Percentiles rank a stretch among this genome's conserved stretches.
phyloP scores from a whole-genome alignment of 1,140 invertebrate species.

The Metopolophium dirhodum region DNA sequence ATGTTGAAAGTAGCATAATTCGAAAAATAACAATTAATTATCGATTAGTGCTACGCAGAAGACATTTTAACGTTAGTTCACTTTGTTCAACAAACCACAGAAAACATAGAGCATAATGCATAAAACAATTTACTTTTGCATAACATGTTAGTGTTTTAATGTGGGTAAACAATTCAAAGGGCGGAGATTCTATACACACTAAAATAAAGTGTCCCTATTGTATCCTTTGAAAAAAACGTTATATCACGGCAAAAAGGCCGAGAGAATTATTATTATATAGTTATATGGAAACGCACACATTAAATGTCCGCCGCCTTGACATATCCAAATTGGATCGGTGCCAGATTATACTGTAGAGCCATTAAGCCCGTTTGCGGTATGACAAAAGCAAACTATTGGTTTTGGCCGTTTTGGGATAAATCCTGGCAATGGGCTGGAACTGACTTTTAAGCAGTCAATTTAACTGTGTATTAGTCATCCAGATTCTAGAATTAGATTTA shows the following conservation, averaged over 20 bases:
- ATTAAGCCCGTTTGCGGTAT: conserved; percentile 27
- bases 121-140: no score
- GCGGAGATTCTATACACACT: not conserved
- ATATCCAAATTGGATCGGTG: conserved; percentile 19
- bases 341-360: conserved; percentile 14
- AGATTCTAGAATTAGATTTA: not conserved
- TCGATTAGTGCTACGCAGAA: not conserved
- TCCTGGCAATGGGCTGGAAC: conserved; percentile 25
- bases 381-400: conserved; percentile 38
- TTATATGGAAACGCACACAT: not conserved
- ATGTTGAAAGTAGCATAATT: no score
- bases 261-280: not conserved
- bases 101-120: no score
- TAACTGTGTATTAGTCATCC: not conserved
- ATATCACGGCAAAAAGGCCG: not conserved
- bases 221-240: not conserved
- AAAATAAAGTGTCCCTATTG: not conserved
- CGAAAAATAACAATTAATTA: not conserved
- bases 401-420: conserved; percentile 7
- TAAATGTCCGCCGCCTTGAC: not conserved
- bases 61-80: not conserved
- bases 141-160: not conserved
- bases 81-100: no score
- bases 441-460: conserved; percentile 21
- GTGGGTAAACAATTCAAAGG: not conserved